Conservation (phyloP, 1,140 invertebrate species). For the Diorhabda elongata region DNA sequence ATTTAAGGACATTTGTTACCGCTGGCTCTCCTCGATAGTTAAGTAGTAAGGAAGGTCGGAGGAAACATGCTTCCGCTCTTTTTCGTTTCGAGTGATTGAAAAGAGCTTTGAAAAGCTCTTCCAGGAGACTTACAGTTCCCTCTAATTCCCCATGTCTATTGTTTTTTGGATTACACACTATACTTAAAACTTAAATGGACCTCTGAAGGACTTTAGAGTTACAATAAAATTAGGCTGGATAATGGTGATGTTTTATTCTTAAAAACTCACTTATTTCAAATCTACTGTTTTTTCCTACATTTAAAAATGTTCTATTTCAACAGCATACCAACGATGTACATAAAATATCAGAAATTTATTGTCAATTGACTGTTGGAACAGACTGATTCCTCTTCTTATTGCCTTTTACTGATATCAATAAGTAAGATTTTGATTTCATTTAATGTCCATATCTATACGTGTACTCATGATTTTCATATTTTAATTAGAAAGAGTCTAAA, state of each 20-base stretch:
- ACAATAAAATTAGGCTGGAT: background rate
- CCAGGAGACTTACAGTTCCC: conserved; percentile 1
- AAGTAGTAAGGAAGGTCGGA: conserved; percentile 11
- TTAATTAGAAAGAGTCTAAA: too few relatives aligned
- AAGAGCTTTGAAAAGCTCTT: conserved; percentile 16
- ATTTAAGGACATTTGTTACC: background rate
- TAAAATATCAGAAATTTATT: too few relatives aligned
- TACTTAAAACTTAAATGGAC: background rate
- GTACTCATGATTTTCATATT: too few relatives aligned
- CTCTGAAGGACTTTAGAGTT: background rate
- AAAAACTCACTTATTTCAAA: too few relatives aligned
- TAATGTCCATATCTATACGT: too few relatives aligned
- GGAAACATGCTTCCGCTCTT: conserved; percentile 14
- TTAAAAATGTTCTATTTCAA: too few relatives aligned
- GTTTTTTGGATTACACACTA: background rate
- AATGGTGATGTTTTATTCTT: background rate
- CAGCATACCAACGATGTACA: too few relatives aligned
- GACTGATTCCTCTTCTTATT: too few relatives aligned
- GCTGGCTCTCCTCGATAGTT: conserved; percentile 1
- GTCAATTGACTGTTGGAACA: too few relatives aligned
- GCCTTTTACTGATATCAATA: too few relatives aligned
- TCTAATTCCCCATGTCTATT: conserved; percentile 4
- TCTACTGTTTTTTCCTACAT: too few relatives aligned
- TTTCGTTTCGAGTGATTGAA: conserved; percentile 7
- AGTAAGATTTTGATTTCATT: too few relatives aligned